These are phyloP conservation scores for Tragelaphus scriptus DNA, from an alignment of 2,113 vertebrate species.

Conservation along the genomic window DNA sequence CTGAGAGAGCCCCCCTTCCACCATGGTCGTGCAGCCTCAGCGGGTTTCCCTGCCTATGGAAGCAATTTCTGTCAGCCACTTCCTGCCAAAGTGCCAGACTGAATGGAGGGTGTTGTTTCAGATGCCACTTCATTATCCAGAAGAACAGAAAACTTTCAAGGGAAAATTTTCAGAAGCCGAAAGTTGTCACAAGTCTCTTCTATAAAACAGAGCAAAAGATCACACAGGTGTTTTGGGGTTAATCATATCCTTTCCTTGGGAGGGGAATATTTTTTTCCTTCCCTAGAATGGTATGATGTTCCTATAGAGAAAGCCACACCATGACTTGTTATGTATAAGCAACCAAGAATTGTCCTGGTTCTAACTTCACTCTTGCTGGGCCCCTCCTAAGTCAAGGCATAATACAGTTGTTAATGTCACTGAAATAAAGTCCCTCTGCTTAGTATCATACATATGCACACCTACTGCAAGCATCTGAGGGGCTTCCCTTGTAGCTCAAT, in stretches of 20 bases:
- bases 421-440: not conserved
- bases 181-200: not conserved
- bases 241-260: not conserved
- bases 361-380: not conserved
- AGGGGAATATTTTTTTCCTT: not conserved
- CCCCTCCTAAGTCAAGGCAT: not conserved
- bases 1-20: conserved; percentile 24
- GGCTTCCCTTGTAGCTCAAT: not conserved
- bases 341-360: not conserved
- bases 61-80: conserved; percentile 57
- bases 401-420: not conserved
- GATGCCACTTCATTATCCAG: conserved; percentile 41
- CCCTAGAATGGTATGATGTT: not conserved
- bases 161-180: not conserved
- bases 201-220: conserved; percentile 1
- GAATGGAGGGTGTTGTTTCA: conserved; percentile 32
- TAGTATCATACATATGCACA: not conserved
- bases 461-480: not conserved
- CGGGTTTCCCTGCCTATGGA: conserved; percentile 59
- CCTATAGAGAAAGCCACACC: not conserved
- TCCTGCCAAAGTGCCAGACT: conserved; percentile 42
- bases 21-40: conserved; percentile 40
- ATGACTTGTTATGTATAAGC: not conserved
- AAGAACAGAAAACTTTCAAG: conserved; percentile 21
- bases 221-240: not conserved